Evolutionary conservation across 2,797 vertebrate genomes (phyloP).

Genomic region (Tragelaphus oryx): DNA sequence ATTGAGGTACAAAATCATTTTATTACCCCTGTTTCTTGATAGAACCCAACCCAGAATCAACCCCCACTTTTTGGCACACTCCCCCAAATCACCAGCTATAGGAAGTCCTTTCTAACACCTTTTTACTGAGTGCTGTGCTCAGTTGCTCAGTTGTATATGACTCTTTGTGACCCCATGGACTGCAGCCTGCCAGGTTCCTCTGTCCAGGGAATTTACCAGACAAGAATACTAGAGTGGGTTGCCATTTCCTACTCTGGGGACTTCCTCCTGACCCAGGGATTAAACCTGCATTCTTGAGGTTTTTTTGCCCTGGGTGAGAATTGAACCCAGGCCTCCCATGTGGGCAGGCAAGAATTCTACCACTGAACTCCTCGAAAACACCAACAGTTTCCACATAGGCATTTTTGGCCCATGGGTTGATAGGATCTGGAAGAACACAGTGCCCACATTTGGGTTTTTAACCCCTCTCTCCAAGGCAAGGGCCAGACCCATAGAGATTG

Average conservation of each 20-base stretch:
- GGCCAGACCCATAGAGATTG: neutral
- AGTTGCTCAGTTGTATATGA: neutral
- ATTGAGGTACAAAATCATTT: neutral
- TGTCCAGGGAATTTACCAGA: neutral
- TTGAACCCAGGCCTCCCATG: neutral
- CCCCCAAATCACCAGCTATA: neutral
- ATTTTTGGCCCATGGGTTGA: accelerated
- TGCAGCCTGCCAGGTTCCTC: neutral
- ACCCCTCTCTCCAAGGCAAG: neutral
- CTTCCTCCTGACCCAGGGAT: neutral
- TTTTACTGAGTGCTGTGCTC: neutral
- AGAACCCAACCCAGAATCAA: neutral
- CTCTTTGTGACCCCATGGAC: neutral
- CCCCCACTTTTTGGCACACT: neutral
- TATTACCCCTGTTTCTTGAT: neutral
- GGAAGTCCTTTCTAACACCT: neutral
- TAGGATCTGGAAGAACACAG: neutral
- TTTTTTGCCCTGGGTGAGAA: neutral
- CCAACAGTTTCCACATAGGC: neutral
- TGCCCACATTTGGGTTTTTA: neutral
- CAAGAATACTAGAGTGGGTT: neutral
- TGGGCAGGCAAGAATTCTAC: neutral
- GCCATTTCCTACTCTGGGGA: neutral
- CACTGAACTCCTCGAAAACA: neutral
- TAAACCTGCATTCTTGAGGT: neutral